Conservation (phyloP, 1,140 invertebrate species). For the Lysiphlebus fabarum region DNA sequence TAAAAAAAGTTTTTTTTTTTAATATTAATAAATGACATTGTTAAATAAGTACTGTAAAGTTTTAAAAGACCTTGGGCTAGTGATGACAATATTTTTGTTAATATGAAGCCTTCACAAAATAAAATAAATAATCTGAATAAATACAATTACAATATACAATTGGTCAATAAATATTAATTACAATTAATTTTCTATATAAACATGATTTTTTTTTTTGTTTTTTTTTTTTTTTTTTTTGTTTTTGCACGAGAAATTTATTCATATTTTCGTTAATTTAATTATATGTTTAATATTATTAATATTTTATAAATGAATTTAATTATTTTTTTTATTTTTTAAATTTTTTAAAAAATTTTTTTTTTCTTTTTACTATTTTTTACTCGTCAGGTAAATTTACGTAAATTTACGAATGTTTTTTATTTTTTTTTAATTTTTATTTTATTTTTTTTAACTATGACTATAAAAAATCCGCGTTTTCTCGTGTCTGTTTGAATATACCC, state of each 20-base stretch:
- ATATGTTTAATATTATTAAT: too few relatives aligned
- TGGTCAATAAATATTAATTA: slow-evolving; percentile 51
- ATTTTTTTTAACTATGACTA: slow-evolving; percentile 3
- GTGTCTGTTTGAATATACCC: too few relatives aligned
- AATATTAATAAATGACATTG: too few relatives aligned
- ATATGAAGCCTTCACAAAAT: slow-evolving; percentile 52
- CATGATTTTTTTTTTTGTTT: slow-evolving; percentile 8
- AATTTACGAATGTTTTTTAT: slow-evolving; percentile 10
- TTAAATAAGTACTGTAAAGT: too few relatives aligned
- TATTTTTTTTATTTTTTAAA: background rate
- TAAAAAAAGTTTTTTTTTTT: too few relatives aligned
- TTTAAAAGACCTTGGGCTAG: too few relatives aligned
- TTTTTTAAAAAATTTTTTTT: slow-evolving; percentile 1
- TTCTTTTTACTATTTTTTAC: background rate
- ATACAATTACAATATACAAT: slow-evolving; percentile 48
- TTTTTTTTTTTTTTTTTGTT: slow-evolving; percentile 10
- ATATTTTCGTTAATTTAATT: too few relatives aligned
- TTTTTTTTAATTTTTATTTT: slow-evolving; percentile 12
- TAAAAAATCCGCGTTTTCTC: too few relatives aligned
- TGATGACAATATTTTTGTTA: too few relatives aligned
- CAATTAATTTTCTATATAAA: slow-evolving; percentile 27
- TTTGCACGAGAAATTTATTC: background rate
- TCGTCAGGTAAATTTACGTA: slow-evolving; percentile 1
- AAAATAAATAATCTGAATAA: slow-evolving; percentile 58
- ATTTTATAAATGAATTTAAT: too few relatives aligned